Conservation (phyloP, 2,888 invertebrate species). For the Cerceris rybyensis region DNA sequence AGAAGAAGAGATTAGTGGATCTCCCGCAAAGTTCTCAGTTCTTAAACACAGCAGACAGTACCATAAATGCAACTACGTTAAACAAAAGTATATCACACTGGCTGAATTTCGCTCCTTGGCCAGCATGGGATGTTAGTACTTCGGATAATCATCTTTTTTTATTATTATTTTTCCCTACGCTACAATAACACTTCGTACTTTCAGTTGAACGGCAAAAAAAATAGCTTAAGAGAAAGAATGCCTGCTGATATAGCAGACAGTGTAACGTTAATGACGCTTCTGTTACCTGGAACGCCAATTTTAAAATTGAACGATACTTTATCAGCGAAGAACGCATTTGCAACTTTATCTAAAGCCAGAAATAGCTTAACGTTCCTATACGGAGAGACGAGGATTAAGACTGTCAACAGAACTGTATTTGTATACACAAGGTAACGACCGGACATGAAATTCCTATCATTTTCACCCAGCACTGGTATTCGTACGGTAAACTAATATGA, state of each 20-base stretch:
- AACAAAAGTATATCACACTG: conserved; percentile 61
- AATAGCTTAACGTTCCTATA: conserved; percentile 86
- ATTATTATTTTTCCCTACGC: neutral
- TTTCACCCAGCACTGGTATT: conserved; percentile 4
- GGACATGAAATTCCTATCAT: neutral
- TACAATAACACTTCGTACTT: conserved; percentile 17
- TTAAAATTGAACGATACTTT: conserved; percentile 79
- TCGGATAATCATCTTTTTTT: neutral
- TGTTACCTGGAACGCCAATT: conserved; percentile 91
- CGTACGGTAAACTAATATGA: neutral
- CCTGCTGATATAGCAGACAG: conserved; percentile 83
- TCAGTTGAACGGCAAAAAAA: conserved; percentile 72
- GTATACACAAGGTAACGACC: conserved; percentile 87
- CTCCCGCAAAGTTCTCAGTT: conserved; percentile 75
- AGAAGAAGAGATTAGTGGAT: conserved; percentile 70
- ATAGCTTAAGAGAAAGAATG: conserved; percentile 70
- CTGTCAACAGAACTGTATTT: conserved; percentile 84
- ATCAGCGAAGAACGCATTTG: conserved; percentile 74
- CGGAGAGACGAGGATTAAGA: conserved; percentile 81
- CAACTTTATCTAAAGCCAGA: conserved; percentile 81
- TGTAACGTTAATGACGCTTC: conserved; percentile 86
- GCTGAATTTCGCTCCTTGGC: conserved; percentile 79
- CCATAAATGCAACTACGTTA: conserved; percentile 65
- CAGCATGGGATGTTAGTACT: conserved; percentile 83
- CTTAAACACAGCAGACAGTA: conserved; percentile 64